Base-by-base conservation (phyloP, 1,140 invertebrate genomes). In the Lordiphosa clarofinis region DNA sequence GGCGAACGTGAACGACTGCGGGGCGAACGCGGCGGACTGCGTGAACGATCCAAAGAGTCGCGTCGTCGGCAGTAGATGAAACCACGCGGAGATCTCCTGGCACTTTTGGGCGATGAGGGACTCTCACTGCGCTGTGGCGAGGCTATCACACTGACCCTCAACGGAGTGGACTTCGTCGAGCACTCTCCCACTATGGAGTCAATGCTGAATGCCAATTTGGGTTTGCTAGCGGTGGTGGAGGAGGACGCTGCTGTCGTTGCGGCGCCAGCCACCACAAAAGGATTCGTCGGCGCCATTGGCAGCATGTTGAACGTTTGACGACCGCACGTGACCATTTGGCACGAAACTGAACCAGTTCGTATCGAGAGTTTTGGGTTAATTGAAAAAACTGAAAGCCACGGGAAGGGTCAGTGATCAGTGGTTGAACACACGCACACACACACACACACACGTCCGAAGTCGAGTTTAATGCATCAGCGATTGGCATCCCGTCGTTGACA, bases 121-220 rank as follows among this genome's bases (percentile, higher is more conserved):
- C 81, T 88, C 8, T 74, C 78, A 43, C 67, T 75, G 15, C 73
- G 73, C 15, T 70, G 49, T 40, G 82, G 73, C 36, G 86, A 84
- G 12, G 84, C 53, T 55, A 84, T 87, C 19, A 79, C 76, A 47
- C 73, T 78, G 39, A 74, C 43, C 3, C 84, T 63, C 12, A 78
- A 38, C 2, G 73, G 63, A 36, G 60, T 37, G 1, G 54, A 47
- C n/a, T 54, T 35, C 21, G 88, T 88, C 86, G 71, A 68, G 48
- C 82, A 63, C 28, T 63, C 61, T 55, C 96, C 96, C 44, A 98
- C 96, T 68, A 98, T 96, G 72, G 96, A 97, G 90, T 98, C 97
- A 88, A 98, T 98, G 79, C 95, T 96, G 88, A 98, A 98, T 82
- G 96, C 96, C 87, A 97, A 95, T 91, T 97, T 98, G 40, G 96